Evolutionary conservation across 2,113 vertebrate species (phyloP), one percentile per base, ranked within the genome.

Genomic region (Ciconia maguari): DNA sequence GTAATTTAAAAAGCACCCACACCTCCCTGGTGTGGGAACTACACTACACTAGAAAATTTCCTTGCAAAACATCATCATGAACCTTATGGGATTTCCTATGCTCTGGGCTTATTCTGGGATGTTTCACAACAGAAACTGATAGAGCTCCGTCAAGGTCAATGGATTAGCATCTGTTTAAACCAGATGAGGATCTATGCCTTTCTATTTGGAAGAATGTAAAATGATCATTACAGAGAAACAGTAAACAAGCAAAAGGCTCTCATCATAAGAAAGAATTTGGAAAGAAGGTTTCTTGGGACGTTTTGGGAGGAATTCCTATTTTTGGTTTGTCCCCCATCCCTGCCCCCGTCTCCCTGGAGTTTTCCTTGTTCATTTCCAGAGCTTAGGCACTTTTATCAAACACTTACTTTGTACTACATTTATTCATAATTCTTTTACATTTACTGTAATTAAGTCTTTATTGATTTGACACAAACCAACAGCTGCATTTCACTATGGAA

Each of bases 361-460:
- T 69, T 52, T 65, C 13, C 30, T 36, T 69, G 22, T 69, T 87
- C 6, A 34, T 89, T 91, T 92, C n/a, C 38, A 41, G 24, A 81
- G 25, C 54, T 70, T 48, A 34, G 15, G 18, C 68, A 70, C 42
- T 38, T 90, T 61, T 75, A 54, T n/a, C 20, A 79, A 77, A 61
- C 25, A 27, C 32, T 74, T 78, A 32, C 57, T 94, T 94, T 80
- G 15, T 42, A 38, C 57, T 71, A 71, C 11, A 25, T 83, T 75
- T 92, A 92, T 95, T 82, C 75, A 89, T 62, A 81, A 84, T 61
- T 76, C 80, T 79, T 89, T 87, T 76, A 44, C 30, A 77, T 94
- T 87, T 94, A 42, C n/a, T 79, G 41, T 87, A 92, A 92, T 94
- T 94, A 96, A 76, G 41, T 64, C 77, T 82, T 96, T 78, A 87